Conservation (phyloP, 2,113 vertebrate species). For the Myrmecophaga tridactyla region DNA sequence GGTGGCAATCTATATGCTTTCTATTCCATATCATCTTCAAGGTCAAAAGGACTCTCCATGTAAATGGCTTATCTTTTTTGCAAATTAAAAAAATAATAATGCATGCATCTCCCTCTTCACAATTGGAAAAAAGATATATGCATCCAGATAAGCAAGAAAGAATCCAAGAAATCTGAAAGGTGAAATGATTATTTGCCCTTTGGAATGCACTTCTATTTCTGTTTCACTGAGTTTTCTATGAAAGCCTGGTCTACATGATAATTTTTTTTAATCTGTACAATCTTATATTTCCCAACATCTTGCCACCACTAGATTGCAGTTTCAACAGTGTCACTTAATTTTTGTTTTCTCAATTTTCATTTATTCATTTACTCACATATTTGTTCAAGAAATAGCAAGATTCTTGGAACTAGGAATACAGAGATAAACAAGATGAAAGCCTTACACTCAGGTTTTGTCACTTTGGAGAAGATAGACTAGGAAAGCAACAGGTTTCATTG, state of each 20-base stretch:
- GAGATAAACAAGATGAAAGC: background rate
- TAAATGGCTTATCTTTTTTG: background rate
- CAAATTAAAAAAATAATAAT: background rate
- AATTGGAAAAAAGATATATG: background rate
- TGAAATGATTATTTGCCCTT: background rate
- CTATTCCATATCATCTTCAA: background rate
- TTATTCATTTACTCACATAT: background rate
- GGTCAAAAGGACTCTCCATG: background rate
- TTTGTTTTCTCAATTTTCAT: background rate
- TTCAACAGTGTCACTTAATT: background rate
- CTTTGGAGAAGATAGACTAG: background rate
- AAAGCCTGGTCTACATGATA: background rate
- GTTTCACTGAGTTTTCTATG: background rate
- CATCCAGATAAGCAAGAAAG: background rate
- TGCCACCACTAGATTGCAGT: background rate
- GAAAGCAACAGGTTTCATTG: background rate
- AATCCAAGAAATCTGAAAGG: background rate
- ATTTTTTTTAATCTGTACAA: background rate
- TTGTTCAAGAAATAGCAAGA: background rate
- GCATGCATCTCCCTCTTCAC: background rate
- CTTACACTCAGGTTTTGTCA: background rate
- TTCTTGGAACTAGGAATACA: background rate
- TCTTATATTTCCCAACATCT: background rate
- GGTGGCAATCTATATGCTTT: background rate
- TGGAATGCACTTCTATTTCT: background rate